Evolutionary conservation across 2,888 invertebrate genomes (phyloP).

Genomic region (Cephus spinipes): DNA sequence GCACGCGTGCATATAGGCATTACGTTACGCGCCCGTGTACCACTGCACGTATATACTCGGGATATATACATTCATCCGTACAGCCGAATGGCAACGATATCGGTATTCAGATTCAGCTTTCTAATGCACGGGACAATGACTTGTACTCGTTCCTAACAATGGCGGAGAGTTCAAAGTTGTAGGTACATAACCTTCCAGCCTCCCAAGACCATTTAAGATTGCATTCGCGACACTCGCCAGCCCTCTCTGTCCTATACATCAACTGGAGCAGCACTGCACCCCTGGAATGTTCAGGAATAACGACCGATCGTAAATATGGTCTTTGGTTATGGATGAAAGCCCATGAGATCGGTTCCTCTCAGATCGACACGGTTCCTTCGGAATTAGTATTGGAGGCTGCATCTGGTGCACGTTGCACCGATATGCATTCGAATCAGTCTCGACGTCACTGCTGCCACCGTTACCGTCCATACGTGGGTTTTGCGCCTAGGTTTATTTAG

Average conservation of each 20-base stretch:
- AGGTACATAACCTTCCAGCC: neutral
- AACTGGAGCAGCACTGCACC: neutral
- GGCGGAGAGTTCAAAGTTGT: constrained; percentile 13
- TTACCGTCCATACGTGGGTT: constrained; percentile 38
- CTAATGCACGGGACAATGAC: constrained; percentile 50
- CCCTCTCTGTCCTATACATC: neutral
- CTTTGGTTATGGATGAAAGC: neutral
- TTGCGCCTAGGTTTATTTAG: constrained; percentile 38
- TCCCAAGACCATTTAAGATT: neutral
- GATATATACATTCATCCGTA: constrained; percentile 23
- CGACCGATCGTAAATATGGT: constrained; percentile 2
- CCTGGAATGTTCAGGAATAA: constrained; percentile 4
- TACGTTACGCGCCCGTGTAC: constrained; percentile 17
- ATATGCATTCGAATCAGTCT: neutral
- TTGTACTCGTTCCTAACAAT: constrained; percentile 31
- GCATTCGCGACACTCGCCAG: neutral
- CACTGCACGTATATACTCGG: neutral
- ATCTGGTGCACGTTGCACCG: neutral
- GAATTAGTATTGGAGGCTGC: neutral
- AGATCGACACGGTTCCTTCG: neutral
- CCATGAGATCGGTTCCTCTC: neutral
- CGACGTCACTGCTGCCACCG: constrained; percentile 18
- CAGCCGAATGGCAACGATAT: constrained; percentile 32
- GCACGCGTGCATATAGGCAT: constrained; percentile 37
- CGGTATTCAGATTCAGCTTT: constrained; percentile 46